A percentile compares a stretch with the other conserved stretches of the same genome.
These are phyloP conservation scores for Psilopogon haemacephalus DNA, from an alignment of 2,113 vertebrate genomes.

Conservation along the genomic window DNA sequence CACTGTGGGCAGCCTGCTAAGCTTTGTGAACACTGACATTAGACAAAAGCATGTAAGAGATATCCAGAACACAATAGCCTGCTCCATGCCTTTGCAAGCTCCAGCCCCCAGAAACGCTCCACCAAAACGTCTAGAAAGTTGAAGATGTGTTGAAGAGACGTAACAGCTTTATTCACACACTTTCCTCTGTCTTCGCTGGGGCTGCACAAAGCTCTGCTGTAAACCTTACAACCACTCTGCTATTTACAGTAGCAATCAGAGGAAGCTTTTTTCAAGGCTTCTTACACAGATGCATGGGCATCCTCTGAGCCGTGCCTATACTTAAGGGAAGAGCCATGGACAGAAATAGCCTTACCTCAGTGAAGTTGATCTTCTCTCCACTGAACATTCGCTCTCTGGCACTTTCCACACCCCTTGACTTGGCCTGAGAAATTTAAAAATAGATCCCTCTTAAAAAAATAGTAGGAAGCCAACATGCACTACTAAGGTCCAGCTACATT, in stretches of 20 bases:
- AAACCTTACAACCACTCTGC: not conserved
- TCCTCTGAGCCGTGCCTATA: not conserved
- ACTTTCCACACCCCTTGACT: constrained; percentile 88
- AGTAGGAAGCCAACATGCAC: not conserved
- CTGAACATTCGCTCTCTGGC: constrained; percentile 91
- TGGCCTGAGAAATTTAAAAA: constrained; percentile 79
- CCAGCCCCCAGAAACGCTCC: not conserved
- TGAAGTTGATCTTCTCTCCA: constrained; percentile 96
- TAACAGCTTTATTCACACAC: not conserved
- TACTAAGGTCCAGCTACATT: not conserved
- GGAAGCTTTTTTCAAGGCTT: not conserved
- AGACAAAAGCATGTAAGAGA: not conserved
- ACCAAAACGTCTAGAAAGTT: not conserved
- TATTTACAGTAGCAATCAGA: not conserved
- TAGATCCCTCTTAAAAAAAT: not conserved
- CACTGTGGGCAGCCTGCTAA: not conserved
- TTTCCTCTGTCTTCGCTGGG: not conserved
- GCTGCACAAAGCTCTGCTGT: not conserved
- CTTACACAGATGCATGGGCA: not conserved
- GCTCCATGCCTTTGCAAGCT: not conserved
- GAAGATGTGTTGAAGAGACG: not conserved
- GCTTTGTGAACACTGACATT: not conserved
- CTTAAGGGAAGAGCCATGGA: not conserved
- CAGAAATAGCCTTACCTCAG: constrained; percentile 83
- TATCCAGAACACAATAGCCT: not conserved